These are phyloP conservation scores for Phortica okadai DNA, from an alignment of 2,888 invertebrate genomes.

Conservation along the genomic window DNA sequence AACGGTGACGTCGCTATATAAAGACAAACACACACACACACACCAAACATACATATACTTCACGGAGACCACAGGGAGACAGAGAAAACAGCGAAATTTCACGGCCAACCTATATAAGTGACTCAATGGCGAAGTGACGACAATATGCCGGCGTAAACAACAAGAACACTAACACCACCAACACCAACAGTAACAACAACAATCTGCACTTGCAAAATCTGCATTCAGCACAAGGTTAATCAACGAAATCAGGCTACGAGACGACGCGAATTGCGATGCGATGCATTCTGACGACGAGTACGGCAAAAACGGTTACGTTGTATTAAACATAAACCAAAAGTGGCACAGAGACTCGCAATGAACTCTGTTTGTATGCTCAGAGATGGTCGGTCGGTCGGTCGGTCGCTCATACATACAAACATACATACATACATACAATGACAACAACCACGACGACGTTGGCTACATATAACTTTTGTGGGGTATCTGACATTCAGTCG, in stretches of 20 bases:
- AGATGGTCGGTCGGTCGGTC: not conserved
- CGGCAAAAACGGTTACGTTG: slow-evolving; percentile 17
- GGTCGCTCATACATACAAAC: not conserved
- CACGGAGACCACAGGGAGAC: not conserved
- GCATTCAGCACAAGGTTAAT: slow-evolving; percentile 61
- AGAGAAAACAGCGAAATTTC: slow-evolving; percentile 17
- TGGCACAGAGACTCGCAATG: slow-evolving; percentile 22
- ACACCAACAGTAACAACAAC: not conserved
- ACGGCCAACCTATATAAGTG: slow-evolving; percentile 20
- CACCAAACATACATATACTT: not conserved
- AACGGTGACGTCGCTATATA: not conserved
- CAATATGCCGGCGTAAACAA: slow-evolving; percentile 13
- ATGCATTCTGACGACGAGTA: not conserved
- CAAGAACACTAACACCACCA: not conserved
- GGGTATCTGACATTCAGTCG: too few species aligned
- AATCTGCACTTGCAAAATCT: slow-evolving; percentile 37
- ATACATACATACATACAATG: not conserved
- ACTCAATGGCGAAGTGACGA: not conserved
- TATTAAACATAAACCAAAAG: slow-evolving; percentile 17
- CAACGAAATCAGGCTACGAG: slow-evolving; percentile 67
- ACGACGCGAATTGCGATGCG: slow-evolving; percentile 39
- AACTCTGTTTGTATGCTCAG: not conserved
- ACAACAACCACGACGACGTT: not conserved
- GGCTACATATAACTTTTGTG: too few species aligned
- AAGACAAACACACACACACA: not conserved